Conservation (phyloP, 2,797 vertebrate genomes). For the Benthosema pterotum region DNA sequence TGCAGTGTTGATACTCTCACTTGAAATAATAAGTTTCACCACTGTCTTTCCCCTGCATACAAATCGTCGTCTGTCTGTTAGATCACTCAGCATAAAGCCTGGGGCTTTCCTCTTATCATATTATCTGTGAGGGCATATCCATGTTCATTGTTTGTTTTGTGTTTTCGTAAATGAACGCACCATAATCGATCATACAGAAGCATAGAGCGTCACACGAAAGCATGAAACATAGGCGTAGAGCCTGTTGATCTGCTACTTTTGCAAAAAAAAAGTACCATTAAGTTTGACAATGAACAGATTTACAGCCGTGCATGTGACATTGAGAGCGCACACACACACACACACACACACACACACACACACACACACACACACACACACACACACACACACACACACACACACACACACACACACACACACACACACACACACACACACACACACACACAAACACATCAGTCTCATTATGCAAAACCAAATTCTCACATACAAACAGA, state of each 20-base stretch:
- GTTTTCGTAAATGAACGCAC: too few relatives aligned
- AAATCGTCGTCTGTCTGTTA: slow-evolving; percentile 40
- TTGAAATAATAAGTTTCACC: slow-evolving; percentile 20
- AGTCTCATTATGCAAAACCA: too few relatives aligned
- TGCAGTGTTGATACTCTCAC: too few relatives aligned
- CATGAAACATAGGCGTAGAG: too few relatives aligned
- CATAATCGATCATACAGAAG: too few relatives aligned
- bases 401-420: background rate
- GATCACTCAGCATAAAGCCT: slow-evolving; percentile 42
- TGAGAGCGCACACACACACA: too few relatives aligned
- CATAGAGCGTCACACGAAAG: too few relatives aligned
- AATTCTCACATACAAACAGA: background rate
- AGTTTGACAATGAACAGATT: too few relatives aligned
- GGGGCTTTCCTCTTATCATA: slow-evolving; percentile 18
- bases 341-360: background rate
- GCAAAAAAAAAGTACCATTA: too few relatives aligned
- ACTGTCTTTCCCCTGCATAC: slow-evolving; percentile 31
- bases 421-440: background rate
- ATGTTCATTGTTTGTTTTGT: too few relatives aligned
- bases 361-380: background rate
- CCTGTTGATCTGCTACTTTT: background rate
- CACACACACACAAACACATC: background rate
- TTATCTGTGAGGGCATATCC: slow-evolving; percentile 65
- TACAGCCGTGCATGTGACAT: too few relatives aligned
- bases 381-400: background rate